Conservation (phyloP, 2,113 vertebrate genomes). For the Arenaria interpres region DNA sequence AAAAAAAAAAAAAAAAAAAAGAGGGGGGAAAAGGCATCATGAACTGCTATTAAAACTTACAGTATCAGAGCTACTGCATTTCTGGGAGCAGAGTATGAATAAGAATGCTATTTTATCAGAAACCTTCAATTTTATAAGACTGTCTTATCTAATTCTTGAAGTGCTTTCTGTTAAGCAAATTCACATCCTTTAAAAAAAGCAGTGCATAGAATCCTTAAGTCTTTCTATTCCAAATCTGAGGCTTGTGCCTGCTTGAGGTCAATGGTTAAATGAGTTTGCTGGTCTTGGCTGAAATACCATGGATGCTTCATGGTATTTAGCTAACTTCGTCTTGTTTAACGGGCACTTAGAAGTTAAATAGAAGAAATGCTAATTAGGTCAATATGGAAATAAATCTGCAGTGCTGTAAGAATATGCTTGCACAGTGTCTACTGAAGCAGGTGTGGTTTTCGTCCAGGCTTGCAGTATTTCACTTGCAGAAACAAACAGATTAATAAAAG, state of each 20-base stretch:
- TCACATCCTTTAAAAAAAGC: not conserved
- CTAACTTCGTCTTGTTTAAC: not conserved
- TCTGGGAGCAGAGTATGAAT: not conserved
- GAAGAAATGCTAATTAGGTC: constrained; percentile 18
- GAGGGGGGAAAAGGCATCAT: not conserved
- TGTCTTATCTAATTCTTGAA: constrained; percentile 23
- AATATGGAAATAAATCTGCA: constrained; percentile 24
- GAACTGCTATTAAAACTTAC: constrained; percentile 53
- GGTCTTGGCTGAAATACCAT: not conserved
- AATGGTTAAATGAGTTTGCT: not conserved
- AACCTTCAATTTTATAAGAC: not conserved
- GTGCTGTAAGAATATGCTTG: not conserved
- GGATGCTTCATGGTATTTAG: not conserved
- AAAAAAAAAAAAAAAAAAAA: not conserved
- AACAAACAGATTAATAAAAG: not conserved
- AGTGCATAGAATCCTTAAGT: not conserved
- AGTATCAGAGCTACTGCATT: not conserved
- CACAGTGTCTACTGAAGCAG: not conserved
- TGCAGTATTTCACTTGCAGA: constrained; percentile 27
- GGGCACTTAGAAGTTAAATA: constrained; percentile 18
- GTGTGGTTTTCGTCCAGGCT: constrained; percentile 27
- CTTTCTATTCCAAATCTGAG: not conserved
- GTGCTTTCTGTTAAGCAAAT: not conserved
- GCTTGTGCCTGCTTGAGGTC: not conserved
- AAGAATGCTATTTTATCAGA: not conserved